These are phyloP conservation scores for Gobio gobio DNA, from an alignment of 2,113 vertebrate species.

Conservation along the genomic window DNA sequence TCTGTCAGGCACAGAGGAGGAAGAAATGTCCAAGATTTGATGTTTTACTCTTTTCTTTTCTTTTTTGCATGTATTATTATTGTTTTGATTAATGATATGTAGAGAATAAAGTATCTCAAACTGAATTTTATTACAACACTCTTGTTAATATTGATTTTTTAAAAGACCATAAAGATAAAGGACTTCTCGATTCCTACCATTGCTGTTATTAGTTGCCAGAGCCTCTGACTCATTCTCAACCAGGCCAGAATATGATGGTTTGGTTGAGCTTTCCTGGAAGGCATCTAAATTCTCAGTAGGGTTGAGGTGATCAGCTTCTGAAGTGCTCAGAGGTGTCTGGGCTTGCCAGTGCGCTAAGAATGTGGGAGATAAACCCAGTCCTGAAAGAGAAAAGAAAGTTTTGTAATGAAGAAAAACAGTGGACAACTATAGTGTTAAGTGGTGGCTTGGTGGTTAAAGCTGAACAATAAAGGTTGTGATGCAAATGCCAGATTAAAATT, in stretches of 20 bases:
- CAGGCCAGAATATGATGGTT: not conserved
- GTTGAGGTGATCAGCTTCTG: not conserved
- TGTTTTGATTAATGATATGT: not conserved
- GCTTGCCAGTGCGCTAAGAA: conserved; percentile 26
- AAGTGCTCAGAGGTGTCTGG: conserved; percentile 9
- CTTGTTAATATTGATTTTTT: not conserved
- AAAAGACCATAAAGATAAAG: not conserved
- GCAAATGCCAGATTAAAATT: not conserved
- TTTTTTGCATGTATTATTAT: not conserved
- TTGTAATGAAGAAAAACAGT: not conserved
- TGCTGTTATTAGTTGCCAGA: not conserved
- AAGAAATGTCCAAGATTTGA: not conserved
- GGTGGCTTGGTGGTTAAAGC: not conserved
- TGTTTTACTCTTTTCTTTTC: not conserved
- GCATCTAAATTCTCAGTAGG: not conserved
- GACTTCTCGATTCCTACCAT: not conserved
- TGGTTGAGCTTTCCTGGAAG: not conserved
- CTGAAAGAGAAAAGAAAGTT: conserved; percentile 42
- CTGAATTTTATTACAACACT: not conserved
- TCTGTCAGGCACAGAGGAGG: conserved; percentile 19
- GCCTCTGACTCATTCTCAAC: not conserved
- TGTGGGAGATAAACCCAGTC: conserved; percentile 39
- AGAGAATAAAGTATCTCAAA: not conserved
- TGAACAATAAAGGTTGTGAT: not conserved
- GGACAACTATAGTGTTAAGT: not conserved